These are phyloP conservation scores for Baryphthengus martii DNA, from an alignment of 2,113 vertebrate species.

Conservation along the genomic window DNA sequence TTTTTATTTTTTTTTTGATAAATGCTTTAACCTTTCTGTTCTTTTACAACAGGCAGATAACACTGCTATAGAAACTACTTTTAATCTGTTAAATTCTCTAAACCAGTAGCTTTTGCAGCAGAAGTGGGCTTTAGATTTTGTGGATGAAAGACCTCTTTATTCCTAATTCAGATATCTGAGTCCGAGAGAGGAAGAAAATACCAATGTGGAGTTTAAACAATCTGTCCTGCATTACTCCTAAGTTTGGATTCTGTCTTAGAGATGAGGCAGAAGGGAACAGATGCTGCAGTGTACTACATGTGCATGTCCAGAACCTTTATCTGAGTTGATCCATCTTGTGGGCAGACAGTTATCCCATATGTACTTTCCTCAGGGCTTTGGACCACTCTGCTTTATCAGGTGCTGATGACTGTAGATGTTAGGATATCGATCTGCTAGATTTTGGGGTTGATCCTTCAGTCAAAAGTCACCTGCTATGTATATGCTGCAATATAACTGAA, in stretches of 20 bases:
- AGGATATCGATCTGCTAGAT: not conserved
- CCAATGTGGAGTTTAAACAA: not conserved
- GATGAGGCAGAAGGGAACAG: not conserved
- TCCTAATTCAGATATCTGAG: not conserved
- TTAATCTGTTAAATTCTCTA: not conserved
- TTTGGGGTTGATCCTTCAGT: not conserved
- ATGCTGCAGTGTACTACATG: not conserved
- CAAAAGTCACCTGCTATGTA: not conserved
- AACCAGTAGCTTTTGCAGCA: not conserved
- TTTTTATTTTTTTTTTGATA: not conserved
- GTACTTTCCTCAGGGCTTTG: not conserved
- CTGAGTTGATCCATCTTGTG: rapidly evolving
- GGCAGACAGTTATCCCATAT: not conserved
- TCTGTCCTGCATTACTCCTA: not conserved
- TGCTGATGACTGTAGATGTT: not conserved
- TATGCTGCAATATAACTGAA: not conserved
- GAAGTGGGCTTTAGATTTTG: not conserved
- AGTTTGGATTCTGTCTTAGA: not conserved
- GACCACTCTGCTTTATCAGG: not conserved
- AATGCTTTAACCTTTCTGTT: not conserved
- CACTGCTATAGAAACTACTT: not conserved
- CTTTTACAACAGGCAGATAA: not conserved
- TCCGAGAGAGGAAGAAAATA: not conserved
- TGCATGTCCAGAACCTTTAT: not conserved
- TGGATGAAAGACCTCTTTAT: not conserved